Base-by-base conservation (phyloP, 2,113 vertebrate species). In the Herpetotheres cachinnans region DNA sequence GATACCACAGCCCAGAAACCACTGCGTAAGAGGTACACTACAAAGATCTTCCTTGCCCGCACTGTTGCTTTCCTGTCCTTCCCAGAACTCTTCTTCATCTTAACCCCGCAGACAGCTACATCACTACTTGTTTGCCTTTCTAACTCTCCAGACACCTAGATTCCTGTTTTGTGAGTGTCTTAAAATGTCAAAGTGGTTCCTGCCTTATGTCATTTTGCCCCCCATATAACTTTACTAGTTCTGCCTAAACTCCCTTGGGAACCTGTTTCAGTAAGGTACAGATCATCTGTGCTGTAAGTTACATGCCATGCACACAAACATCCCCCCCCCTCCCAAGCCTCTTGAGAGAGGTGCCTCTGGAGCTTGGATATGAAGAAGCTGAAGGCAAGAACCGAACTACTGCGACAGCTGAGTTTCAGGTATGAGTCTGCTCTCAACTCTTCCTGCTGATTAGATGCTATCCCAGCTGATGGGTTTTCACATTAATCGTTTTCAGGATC, bases 351-450 rank as follows among this genome's bases (percentile, higher is more conserved):
- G 6, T 74, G 42, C 25, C 21, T n/a, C 67, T 72, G 71, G 38
- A 78, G 26, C 38, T 47, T 61, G 34, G 47, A 42, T 42, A 32
- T n/a, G 44, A 69, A 67, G 58, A 55, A 88, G 36, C 15, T 61
- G 78, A 91, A 89, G 40, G 32, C 29, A 79, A 46, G 27, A 80
- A 13, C 16, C 3, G 7, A 82, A 79, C 5, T 6, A 26, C 38
- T 42, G 38, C 0, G 7, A 77, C 6, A 2, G 16, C 14, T 38
- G 38, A 91, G 10, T 34, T 67, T 69, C 32, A n/a, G 32, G 17
- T 55, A n/a, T 0, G 4, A 81, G 29, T 8, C 47, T 62, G 9
- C 27, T 72, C 15, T 83, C 36, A 70, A 15, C 16, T 1, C 0
- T 61, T 81, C 26, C 34, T 81, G 40, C 19, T 32, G 54, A 50